Base-by-base conservation (phyloP, 2,113 vertebrate genomes). In the Solea solea region DNA sequence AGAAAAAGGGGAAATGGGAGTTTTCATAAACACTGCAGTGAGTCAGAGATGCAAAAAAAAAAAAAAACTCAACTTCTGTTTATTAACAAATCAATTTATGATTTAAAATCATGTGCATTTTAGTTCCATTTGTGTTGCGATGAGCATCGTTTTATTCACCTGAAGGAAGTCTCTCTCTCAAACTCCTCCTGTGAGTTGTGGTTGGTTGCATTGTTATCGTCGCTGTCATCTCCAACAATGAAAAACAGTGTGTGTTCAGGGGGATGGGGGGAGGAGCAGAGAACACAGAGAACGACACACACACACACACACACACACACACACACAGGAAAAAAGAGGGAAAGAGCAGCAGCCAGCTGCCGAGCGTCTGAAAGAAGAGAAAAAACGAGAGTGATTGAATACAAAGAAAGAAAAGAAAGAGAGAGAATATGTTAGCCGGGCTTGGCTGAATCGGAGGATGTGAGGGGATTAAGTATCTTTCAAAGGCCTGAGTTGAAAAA, bases 201-300 rank as follows among this genome's bases (percentile, higher is more conserved):
- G 62, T 78, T 89, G 76, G 82, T 72, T 69, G 86, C 81, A 85
- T 88, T 90, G 87, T 91, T 91, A 90, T 92, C 90, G 64, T 73
- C 39, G 44, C 84, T 88, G 88, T 92, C 92, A 92, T 93, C 89
- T 86, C 82, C 60, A 90, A 90, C 88, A 92, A 90, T 91, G 88
- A 92, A 71, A 88, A 90, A 91, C 88, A 87, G 82, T 86, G 85
- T 91, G 90, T 76, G 90, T 78, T 79, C 57, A 64, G 69, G 85
- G 57, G 81, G 65, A 70, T 86, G 85, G 83, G 88, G 83, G 88
- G 79, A 87, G 91, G 90, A 90, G 90, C 83, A 45, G 64, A 68
- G 76, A 21, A 21, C 21, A 58, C 64, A 63, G 27, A 64, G 68
- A 84, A 44, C 52, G 16, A 76, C 81, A 82, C 82, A 86, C 15